Conservation (phyloP, 2,113 vertebrate species). For the Hiodon alosoides region DNA sequence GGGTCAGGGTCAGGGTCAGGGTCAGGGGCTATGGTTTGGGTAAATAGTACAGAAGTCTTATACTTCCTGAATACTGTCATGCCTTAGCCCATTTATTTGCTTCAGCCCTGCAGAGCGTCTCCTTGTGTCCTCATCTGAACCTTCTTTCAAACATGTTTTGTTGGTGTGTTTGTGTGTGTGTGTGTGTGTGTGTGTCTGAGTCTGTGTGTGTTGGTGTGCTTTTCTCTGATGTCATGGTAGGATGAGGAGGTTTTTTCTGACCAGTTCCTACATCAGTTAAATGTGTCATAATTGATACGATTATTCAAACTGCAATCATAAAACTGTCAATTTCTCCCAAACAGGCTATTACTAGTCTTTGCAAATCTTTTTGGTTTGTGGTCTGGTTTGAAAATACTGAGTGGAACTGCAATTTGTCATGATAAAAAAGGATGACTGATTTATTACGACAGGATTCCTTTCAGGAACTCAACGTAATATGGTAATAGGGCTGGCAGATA, state of each 20-base stretch:
- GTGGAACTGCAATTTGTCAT: constrained; percentile 22
- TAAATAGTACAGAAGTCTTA: too few species aligned
- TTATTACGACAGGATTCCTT: constrained; percentile 22
- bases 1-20: too few species aligned
- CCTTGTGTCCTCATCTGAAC: constrained; percentile 8
- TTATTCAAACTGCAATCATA: constrained; percentile 16
- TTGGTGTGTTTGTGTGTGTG: constrained; percentile 6
- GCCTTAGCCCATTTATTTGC: too few species aligned
- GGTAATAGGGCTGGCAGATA: constrained; percentile 18
- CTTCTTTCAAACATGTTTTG: neutral
- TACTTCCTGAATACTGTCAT: too few species aligned
- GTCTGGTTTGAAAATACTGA: constrained; percentile 22
- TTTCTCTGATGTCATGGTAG: neutral
- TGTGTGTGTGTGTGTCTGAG: too few species aligned
- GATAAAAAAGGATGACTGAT: constrained; percentile 27
- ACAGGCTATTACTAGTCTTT: constrained; percentile 11
- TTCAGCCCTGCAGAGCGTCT: neutral
- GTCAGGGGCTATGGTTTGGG: too few species aligned
- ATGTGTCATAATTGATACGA: neutral
- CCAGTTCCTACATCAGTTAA: too few species aligned
- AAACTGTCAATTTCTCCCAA: neutral
- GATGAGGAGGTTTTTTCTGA: too few species aligned
- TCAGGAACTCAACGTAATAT: constrained; percentile 19
- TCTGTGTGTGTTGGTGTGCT: too few species aligned
- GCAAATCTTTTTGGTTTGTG: constrained; percentile 24